These are phyloP conservation scores for Haliclona indistincta DNA, from an alignment of 37 sponge, comb jelly and placozoan genomes.

Conservation along the genomic window DNA sequence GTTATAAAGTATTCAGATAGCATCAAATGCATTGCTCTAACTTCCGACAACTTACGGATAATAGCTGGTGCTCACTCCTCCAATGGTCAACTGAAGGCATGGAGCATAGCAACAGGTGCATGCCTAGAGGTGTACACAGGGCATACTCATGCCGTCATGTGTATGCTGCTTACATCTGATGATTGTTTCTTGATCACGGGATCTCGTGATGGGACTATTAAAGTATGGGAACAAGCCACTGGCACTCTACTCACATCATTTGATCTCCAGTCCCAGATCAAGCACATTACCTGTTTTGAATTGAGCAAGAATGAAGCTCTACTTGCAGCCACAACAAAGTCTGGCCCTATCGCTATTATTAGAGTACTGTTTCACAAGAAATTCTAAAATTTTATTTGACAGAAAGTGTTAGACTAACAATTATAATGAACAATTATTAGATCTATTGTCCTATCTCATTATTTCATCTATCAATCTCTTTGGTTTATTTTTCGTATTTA, in stretches of 20 bases:
- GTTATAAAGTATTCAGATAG: constrained; percentile 27
- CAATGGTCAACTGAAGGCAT: constrained; percentile 28
- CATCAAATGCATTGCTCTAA: constrained; percentile 28
- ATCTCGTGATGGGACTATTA: constrained; percentile 64
- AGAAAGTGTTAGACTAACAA: too few species aligned
- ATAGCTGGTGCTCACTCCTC: constrained; percentile 57
- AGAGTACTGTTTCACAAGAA: too few species aligned
- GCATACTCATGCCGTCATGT: constrained; percentile 70
- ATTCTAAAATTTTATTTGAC: too few species aligned
- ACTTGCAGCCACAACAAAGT: constrained; percentile 55
- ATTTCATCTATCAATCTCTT: too few species aligned
- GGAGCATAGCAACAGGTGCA: constrained; percentile 24
- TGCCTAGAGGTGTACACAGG: constrained; percentile 9
- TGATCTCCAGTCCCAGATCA: constrained; percentile 68
- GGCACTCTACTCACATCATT: constrained; percentile 19
- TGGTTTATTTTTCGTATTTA: too few species aligned
- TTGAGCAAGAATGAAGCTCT: not conserved
- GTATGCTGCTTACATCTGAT: constrained; percentile 24
- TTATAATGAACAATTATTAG: too few species aligned
- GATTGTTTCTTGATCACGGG: constrained; percentile 25
- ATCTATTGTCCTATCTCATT: too few species aligned
- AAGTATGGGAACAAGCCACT: constrained; percentile 21
- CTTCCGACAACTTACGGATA: not conserved
- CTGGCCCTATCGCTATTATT: constrained; percentile 51
- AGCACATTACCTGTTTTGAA: constrained; percentile 19